Evolutionary conservation across 1,140 invertebrate genomes (phyloP).

Genomic region (Drusus annulatus): DNA sequence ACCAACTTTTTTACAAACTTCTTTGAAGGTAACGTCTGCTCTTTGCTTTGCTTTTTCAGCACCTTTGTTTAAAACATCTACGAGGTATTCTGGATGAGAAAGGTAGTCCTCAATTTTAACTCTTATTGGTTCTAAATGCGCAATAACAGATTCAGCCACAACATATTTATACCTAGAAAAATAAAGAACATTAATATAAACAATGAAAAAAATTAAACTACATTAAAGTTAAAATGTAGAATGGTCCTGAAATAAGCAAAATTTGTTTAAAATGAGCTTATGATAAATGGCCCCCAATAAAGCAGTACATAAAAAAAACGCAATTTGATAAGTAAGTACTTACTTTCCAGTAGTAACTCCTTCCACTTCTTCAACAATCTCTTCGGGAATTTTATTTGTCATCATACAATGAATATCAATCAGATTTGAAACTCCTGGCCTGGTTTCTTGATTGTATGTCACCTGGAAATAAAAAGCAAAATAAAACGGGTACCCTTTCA

Average conservation of each 20-base stretch:
- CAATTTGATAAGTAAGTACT: conserved; percentile 55
- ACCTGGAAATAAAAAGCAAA: conserved; percentile 69
- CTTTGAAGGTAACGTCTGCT: conserved; percentile 78
- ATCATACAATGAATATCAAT: conserved; percentile 87
- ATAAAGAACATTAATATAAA: conserved; percentile 33
- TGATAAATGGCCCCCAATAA: no score
- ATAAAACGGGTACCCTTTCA: not conserved
- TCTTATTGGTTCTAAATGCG: conserved; percentile 82
- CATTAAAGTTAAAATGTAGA: no score
- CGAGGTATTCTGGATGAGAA: conserved; percentile 76
- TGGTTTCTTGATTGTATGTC: conserved; percentile 82
- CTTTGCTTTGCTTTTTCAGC: conserved; percentile 78
- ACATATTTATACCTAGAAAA: conserved; percentile 80
- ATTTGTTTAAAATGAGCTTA: no score
- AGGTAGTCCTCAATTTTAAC: conserved; percentile 74
- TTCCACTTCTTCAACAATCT: conserved; percentile 80
- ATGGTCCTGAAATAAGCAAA: no score
- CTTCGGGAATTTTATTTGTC: conserved; percentile 77
- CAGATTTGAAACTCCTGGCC: conserved; percentile 93
- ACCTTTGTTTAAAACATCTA: conserved; percentile 80
- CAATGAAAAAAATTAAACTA: not conserved
- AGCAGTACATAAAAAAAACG: no score
- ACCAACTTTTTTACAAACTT: conserved; percentile 80
- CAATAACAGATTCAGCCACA: conserved; percentile 82
- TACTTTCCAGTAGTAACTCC: conserved; percentile 82